Evolutionary conservation across 2,888 invertebrate species (phyloP).

Genomic region (Esperia sulphurella): DNA sequence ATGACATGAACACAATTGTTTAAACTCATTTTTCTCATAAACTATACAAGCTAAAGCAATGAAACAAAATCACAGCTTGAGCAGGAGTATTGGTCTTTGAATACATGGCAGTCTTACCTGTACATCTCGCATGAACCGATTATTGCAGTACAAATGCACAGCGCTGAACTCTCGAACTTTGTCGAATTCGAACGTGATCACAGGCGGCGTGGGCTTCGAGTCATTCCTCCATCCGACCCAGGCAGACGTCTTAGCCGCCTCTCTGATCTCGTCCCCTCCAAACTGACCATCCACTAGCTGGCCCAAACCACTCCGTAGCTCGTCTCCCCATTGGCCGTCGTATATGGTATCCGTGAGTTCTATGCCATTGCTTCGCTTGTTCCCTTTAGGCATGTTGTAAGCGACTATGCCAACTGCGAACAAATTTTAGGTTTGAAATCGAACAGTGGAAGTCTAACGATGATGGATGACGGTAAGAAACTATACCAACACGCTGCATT

Average conservation of each 20-base stretch:
- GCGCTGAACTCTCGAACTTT: conserved; percentile 91
- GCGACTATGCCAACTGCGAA: conserved; percentile 87
- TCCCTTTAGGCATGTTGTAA: conserved; percentile 94
- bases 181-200: conserved; percentile 90
- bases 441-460: no score
- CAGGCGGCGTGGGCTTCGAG: conserved; percentile 80
- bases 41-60: no score
- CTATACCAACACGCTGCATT: no score
- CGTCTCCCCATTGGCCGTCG: conserved; percentile 90
- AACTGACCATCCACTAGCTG: conserved; percentile 90
- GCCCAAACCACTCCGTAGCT: conserved; percentile 88
- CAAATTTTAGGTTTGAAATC: neutral
- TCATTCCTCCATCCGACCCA: conserved; percentile 97
- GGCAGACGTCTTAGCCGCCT: conserved; percentile 81
- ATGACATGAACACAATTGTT: no score
- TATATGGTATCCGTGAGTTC: conserved; percentile 92
- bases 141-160: conserved; percentile 90
- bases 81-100: no score
- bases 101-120: conserved; percentile 73
- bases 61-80: no score
- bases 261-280: conserved; percentile 84
- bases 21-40: no score
- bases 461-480: no score
- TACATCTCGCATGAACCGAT: conserved; percentile 91
- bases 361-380: conserved; percentile 87